Conservation (phyloP, 2,113 vertebrate species). For the Pteropus alecto region DNA sequence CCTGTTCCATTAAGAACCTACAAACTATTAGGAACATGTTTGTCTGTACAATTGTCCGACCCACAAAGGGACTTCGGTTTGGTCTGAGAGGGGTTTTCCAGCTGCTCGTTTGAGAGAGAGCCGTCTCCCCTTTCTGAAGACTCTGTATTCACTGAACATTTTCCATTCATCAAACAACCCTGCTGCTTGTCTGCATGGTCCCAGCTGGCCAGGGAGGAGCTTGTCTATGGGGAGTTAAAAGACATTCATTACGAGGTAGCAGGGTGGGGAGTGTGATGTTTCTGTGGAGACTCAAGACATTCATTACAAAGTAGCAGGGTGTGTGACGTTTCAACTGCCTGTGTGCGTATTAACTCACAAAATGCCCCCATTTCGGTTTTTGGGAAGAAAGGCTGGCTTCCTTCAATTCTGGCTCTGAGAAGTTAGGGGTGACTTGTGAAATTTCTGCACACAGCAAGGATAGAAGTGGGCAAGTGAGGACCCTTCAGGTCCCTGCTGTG, state of each 20-base stretch:
- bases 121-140: not conserved
- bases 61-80: not conserved
- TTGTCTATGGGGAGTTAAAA: not conserved
- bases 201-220: not conserved
- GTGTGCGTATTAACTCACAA: not conserved
- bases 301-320: not conserved
- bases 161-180: not conserved
- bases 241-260: not conserved
- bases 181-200: not conserved
- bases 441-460: not conserved
- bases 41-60: not conserved
- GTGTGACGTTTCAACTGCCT: not conserved
- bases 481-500: not conserved
- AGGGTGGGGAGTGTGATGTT: not conserved
- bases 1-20: not conserved
- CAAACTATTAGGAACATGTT: too few species aligned
- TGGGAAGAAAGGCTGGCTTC: not conserved
- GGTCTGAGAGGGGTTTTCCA: not conserved
- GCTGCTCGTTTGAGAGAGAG: not conserved
- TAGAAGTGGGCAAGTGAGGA: not conserved
- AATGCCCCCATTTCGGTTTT: not conserved
- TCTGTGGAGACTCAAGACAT: not conserved
- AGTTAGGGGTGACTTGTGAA: too few species aligned
- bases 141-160: not conserved
- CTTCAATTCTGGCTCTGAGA: not conserved